Evolutionary conservation across 1,140 invertebrate genomes (phyloP), one percentile per base, ranked within the genome.

Genomic region (Drosophila sechellia): DNA sequence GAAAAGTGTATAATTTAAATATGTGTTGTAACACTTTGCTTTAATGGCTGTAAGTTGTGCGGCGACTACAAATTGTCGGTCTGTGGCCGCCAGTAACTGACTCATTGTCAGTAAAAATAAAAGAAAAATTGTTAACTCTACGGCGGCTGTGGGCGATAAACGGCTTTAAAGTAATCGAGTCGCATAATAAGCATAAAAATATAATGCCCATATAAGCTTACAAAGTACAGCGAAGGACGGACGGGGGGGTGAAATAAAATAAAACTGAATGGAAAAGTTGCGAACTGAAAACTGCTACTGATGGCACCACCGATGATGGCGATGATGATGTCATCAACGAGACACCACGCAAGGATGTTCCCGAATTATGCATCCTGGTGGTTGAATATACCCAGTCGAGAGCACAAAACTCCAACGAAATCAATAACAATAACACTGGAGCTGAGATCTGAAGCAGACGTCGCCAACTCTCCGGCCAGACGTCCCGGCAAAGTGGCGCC

Each of bases 131-230:
- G 31, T 66, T 43, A 60, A 66, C 35, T 43, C 40, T 10, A 4
- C 49, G 27, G 42, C 63, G 66, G 49, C 66, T 31, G 49, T 8
- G 48, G 64, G 50, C 61, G 50, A 77, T 76, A 59, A 76, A 76
- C 58, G 53, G 71, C 71, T 81, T 80, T 81, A 80, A 80, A 80
- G 65, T 81, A 71, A 59, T 61, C 66, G 66, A 70, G 64, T 53
- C 52, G 58, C 78, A 77, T 53, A 76, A 80, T 81, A 76, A 81
- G 78, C 78, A 75, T 81, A 76, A 80, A 80, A 80, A 81, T 77
- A 81, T 81, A 81, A 80, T 81, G 66, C 25, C 37, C 48, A 52
- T 79, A 69, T 49, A 49, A 70, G 66, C 64, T 48, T 27, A 70
- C 64, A 70, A 70, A 25, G 50, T 69, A 25, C 64, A 1, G 17